Evolutionary conservation across 1,140 invertebrate species (phyloP).

Genomic region (Pantala flavescens): DNA sequence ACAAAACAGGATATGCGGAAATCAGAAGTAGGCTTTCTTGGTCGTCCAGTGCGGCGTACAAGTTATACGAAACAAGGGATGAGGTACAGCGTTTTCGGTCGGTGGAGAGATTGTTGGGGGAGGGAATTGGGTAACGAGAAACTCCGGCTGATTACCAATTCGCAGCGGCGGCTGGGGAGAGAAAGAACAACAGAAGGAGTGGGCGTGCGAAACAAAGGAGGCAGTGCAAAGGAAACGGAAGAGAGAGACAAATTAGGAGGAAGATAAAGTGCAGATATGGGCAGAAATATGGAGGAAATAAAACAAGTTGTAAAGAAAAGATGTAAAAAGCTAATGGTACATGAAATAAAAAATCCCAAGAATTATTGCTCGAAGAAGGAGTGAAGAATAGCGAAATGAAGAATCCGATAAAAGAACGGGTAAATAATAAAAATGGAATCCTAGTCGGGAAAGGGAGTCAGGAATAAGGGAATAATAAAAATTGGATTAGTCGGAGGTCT

Average conservation of each 20-base stretch:
- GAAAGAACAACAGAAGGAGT: background rate
- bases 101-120: background rate
- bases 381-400: no score
- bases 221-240: background rate
- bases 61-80: background rate
- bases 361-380: no score
- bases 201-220: background rate
- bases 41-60: background rate
- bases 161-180: background rate
- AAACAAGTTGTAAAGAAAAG: no score
- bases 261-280: background rate
- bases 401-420: no score
- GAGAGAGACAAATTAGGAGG: background rate
- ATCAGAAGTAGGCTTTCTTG: background rate
- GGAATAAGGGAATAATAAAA: no score
- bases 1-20: background rate
- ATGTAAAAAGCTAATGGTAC: no score
- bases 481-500: no score
- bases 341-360: no score
- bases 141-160: slow-evolving; percentile 4
- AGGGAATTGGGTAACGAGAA: slow-evolving; percentile 4
- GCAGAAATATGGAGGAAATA: background rate
- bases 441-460: no score
- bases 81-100: background rate
- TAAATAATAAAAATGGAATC: no score